Base-by-base conservation (phyloP, 2,797 vertebrate species). In the Helostoma temminkii region DNA sequence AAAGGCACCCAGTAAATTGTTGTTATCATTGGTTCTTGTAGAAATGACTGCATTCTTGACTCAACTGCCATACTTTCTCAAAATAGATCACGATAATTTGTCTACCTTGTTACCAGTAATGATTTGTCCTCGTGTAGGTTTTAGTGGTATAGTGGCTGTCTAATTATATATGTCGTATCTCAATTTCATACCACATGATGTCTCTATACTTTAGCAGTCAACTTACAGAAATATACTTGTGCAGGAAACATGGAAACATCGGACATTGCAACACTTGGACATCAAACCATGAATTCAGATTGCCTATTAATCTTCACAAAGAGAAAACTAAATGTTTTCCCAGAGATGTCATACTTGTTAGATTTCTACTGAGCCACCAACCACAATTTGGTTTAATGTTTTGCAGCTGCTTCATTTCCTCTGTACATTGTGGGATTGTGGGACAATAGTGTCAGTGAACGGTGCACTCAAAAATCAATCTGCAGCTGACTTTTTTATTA, bases 351-450 rank as follows among this genome's bases (percentile, higher is more conserved):
- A 47, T 45, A 28, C 46, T 46, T 62, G 12, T 52, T 14, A 57
- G 43, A 67, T 56, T 11, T 54, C 60, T 24, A 18, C 43, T 39
- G 24, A 45, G 32, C 54, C 54, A 73, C 53, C 21, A 46, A 69
- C 60, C 65, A 32, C 60, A 48, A 10, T 46, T 22, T 18, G 4
- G 3, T 49, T 4, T 56, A 57, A 60, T 56, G 60, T 22, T 59
- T 41, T 69, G 43, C 76, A 69, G 59, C 64, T 67, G 62, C 47
- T 67, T n/a, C 6, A 4, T 48, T 71, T 76, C 5, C 60, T 54
- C 22, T 49, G 9, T 66, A 41, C 25, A 11, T 15, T 55, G 41
- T 22, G n/a, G n/a, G n/a, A 45, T 59, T 53, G 19, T 64, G 32
- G 36, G n/a, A 47, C 37, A 28, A 18, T 1, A 21, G 9, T 25